A percentile compares a stretch with the other conserved stretches of the same genome.
Evolutionary conservation across 2,113 vertebrate genomes (phyloP).

Genomic region (Cephalopterus ornatus): DNA sequence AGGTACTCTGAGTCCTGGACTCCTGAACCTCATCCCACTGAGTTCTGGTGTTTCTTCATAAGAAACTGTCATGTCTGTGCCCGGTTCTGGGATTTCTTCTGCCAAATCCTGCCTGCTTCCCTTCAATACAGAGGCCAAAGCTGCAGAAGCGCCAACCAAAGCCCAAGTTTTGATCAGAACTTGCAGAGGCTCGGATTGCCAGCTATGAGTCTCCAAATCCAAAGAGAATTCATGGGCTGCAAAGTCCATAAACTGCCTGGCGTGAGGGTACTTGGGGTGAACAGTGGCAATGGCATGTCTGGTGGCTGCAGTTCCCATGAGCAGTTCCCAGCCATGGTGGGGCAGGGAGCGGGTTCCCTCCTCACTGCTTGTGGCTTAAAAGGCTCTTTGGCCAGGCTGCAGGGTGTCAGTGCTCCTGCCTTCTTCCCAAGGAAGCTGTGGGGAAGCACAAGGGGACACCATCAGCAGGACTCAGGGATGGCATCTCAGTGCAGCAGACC

Average conservation of each 20-base stretch:
- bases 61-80: neutral
- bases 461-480: neutral
- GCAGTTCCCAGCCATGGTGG: rapidly evolving
- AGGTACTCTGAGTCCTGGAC: neutral
- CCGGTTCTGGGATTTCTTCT: neutral
- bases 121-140: neutral
- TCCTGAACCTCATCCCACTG: neutral
- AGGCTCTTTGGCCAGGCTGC: neutral
- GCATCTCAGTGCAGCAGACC: rapidly evolving
- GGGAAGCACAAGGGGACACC: rapidly evolving
- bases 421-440: rapidly evolving
- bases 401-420: rapidly evolving
- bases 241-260: neutral
- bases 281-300: rapidly evolving
- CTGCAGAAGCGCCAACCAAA: neutral
- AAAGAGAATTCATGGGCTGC: neutral
- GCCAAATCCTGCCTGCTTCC: neutral
- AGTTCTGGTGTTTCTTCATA: neutral
- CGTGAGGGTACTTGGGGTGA: neutral
- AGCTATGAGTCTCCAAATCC: neutral
- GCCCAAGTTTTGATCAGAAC: neutral
- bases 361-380: rapidly evolving
- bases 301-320: neutral
- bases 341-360: rapidly evolving
- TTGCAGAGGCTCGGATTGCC: neutral